These are phyloP conservation scores for Litoditis marina DNA, from an alignment of 2,888 invertebrate species.

Conservation along the genomic window DNA sequence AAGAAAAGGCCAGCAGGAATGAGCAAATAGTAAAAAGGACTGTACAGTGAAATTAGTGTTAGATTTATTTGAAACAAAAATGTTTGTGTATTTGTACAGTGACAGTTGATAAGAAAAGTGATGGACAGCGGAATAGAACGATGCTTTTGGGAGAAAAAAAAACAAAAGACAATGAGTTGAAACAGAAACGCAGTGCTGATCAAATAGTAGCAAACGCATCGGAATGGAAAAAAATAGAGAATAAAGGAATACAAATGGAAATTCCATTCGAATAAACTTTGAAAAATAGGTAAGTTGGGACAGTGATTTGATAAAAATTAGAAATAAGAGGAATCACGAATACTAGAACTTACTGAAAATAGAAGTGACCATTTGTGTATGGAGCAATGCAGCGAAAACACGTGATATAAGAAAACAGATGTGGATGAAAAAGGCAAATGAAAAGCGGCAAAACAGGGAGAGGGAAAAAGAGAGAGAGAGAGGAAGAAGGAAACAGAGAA, in stretches of 20 bases:
- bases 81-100: too few species aligned
- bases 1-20: too few species aligned
- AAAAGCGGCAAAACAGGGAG: conserved; percentile 1
- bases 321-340: neutral
- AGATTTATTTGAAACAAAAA: too few species aligned
- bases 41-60: too few species aligned
- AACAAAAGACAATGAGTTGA: neutral
- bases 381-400: conserved; percentile 12
- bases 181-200: neutral
- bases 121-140: too few species aligned
- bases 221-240: neutral
- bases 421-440: conserved; percentile 1
- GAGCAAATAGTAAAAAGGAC: too few species aligned
- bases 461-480: conserved; percentile 3
- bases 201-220: neutral
- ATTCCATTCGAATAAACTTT: too few species aligned
- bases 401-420: neutral
- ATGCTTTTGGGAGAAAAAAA: neutral
- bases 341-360: conserved; percentile 5
- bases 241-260: too few species aligned
- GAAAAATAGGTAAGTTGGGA: too few species aligned
- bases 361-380: too few species aligned
- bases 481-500: neutral
- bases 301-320: neutral
- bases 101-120: too few species aligned